Evolutionary conservation across 2,888 invertebrate species (phyloP), one percentile per base, ranked within the genome.

Genomic region (Dicranocentrus wangi): DNA sequence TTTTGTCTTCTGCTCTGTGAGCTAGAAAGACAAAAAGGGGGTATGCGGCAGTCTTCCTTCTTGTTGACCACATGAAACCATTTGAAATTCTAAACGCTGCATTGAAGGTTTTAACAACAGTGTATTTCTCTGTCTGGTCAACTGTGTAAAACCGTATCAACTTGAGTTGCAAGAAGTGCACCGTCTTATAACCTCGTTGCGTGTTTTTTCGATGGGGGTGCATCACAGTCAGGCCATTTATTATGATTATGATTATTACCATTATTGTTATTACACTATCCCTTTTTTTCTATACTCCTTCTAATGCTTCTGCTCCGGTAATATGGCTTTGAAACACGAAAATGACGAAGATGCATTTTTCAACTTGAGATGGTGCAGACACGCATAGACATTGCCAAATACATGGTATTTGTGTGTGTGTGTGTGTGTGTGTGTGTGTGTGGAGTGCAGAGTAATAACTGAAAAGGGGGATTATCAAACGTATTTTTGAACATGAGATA

Each of bases 221-320:
- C 76, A 76, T 68, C 76, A n/a, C 19, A 65, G 55, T 27, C 47
- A 61, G 47, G 32, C 53, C 77, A 77, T 77, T 76, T 77, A 77
- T 77, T 77, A 77, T 70, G 77, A 77, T 77, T 76, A 76, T 76
- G 76, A 76, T 76, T 76, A 77, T 77, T 77, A 77, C 77, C 77
- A 77, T 77, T 70, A 77, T 77, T 77, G 77, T 77, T 77, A 77
- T 77, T 77, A 69, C 77, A 77, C 69, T 53, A 70, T 63, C 63
- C n/a, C n/a, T n/a, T n/a, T n/a, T n/a, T 17, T 17, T n/a, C 17
- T 17, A 13, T n/a, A 7, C 10, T 42, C 42, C 7, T 42, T 42
- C 7, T 7, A 10, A 42, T 42, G 42, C 42, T 13, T 42, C 42
- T 13, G 42, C 42, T 42, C 42, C 42, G 42, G 7, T 42, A 7